Base-by-base conservation (phyloP, 2,888 invertebrate species). In the Harpagoxenus sublaevis region DNA sequence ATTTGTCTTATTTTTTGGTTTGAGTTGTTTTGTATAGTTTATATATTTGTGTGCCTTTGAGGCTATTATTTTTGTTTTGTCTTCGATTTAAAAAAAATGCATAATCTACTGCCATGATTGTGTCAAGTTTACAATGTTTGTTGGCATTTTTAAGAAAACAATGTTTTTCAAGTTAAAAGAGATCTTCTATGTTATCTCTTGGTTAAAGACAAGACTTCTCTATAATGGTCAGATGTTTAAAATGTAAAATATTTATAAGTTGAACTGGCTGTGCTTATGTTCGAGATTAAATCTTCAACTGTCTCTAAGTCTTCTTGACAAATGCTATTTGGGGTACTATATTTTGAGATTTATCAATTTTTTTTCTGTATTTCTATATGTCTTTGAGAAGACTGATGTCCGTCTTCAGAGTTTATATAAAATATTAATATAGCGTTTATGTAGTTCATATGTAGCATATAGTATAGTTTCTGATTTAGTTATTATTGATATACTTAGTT, bases 31-130 rank as follows among this genome's bases (percentile, higher is more conserved):
- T 23, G 57, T 3, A 57, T 10, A 57, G 23, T 57, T 57, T 57
- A 57, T 35, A 23, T 57, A n/a, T 57, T 57, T 57, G 8, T 57
- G 23, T 57, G 57, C 28, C 28, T 57, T 57, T 57, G 3, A 57
- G 57, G 57, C 57, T 57, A n/a, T 57, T 57, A 57, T 57, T 53
- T 53, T 53, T 53, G 53, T 53, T 53, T n/a, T 53, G 53, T n/a
- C 8, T 53, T n/a, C 1, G 8, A 57, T 57, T 57, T 23, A 57
- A 57, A 57, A 15, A 28, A 23, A 57, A 57, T 23, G 8, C 57
- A 57, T 57, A 28, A 57, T 57, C 23, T 57, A 57, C 57, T 57
- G 23, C 57, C 57, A 57, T 57, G 8, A 57, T 57, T 57, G 31
- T 60, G 60, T 60, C 1, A 60, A 60, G 28, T 60, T 45, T 48